Conservation (phyloP, 2,888 invertebrate genomes). For the Thysanoteuthis rhombus region DNA sequence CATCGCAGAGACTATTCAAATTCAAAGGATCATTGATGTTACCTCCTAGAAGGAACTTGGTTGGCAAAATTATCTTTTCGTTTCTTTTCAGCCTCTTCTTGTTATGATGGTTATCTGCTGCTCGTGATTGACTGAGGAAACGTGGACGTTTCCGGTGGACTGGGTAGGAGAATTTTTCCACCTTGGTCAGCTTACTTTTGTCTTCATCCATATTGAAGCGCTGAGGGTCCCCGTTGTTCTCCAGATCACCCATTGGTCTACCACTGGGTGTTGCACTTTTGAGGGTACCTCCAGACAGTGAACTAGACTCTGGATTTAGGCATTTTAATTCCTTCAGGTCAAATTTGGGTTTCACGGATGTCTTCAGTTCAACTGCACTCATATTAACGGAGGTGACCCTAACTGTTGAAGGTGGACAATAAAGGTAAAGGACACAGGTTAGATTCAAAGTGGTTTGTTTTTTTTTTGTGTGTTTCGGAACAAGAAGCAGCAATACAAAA, state of each 20-base stretch:
- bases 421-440: constrained; percentile 38
- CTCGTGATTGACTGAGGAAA: not conserved
- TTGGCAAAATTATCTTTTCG: constrained; percentile 79
- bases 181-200: constrained; percentile 37
- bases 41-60: constrained; percentile 92
- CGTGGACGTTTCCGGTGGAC: constrained; percentile 31
- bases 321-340: constrained; percentile 52
- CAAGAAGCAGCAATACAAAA: not conserved
- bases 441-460: not conserved
- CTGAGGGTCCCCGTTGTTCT: constrained; percentile 22
- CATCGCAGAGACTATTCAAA: constrained; percentile 82
- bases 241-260: constrained; percentile 23
- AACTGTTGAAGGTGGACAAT: constrained; percentile 30
- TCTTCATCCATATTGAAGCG: constrained; percentile 35
- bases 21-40: constrained; percentile 95
- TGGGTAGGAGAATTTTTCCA: constrained; percentile 38
- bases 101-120: not conserved
- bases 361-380: constrained; percentile 55
- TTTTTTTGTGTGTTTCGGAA: too few relatives aligned
- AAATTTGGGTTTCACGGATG: constrained; percentile 56
- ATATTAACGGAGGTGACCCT: not conserved
- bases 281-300: not conserved
- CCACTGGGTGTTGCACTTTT: not conserved
- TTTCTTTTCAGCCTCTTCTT: constrained; percentile 43
- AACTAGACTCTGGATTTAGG: constrained; percentile 69